Evolutionary conservation across 2,888 invertebrate species (phyloP).

Genomic region (Habroteleia sp.): DNA sequence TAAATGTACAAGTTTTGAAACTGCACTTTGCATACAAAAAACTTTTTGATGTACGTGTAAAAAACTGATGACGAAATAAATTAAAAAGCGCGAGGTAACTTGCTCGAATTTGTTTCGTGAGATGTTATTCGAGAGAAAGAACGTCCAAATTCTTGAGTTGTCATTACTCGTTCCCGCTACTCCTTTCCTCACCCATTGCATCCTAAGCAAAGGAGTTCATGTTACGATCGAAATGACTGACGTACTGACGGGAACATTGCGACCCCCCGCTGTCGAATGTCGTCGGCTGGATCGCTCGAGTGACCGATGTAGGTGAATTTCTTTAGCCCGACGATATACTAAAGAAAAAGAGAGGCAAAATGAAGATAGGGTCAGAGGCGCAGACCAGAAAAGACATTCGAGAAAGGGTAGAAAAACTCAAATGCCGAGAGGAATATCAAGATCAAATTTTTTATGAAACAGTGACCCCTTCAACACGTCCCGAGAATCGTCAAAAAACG

Average conservation of each 20-base stretch:
- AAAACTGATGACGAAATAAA: slow-evolving; percentile 34
- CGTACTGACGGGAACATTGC: slow-evolving; percentile 77
- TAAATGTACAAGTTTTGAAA: slow-evolving; percentile 8
- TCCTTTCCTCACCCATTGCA: slow-evolving; percentile 60
- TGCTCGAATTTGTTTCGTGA: slow-evolving; percentile 59
- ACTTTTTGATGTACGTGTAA: not conserved
- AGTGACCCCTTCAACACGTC: slow-evolving; percentile 32
- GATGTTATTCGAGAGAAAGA: slow-evolving; percentile 62
- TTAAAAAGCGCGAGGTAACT: slow-evolving; percentile 46
- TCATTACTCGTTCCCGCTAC: slow-evolving; percentile 65
- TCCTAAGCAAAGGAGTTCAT: slow-evolving; percentile 68
- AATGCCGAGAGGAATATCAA: slow-evolving; percentile 47
- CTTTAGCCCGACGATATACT: slow-evolving; percentile 61
- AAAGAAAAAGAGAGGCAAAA: slow-evolving; percentile 50
- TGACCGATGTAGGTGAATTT: slow-evolving; percentile 76
- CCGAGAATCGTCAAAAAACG: slow-evolving; percentile 32
- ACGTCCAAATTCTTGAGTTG: slow-evolving; percentile 71
- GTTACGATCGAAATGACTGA: slow-evolving; percentile 78
- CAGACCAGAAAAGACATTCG: slow-evolving; percentile 52
- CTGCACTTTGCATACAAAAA: slow-evolving; percentile 7
- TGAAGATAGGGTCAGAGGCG: slow-evolving; percentile 42
- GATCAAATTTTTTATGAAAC: slow-evolving; percentile 43
- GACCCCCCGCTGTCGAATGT: slow-evolving; percentile 78
- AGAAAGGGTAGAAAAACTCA: slow-evolving; percentile 48
- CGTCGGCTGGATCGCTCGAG: slow-evolving; percentile 74